Conservation (phyloP, 2,113 vertebrate species). For the Nibea albiflora region DNA sequence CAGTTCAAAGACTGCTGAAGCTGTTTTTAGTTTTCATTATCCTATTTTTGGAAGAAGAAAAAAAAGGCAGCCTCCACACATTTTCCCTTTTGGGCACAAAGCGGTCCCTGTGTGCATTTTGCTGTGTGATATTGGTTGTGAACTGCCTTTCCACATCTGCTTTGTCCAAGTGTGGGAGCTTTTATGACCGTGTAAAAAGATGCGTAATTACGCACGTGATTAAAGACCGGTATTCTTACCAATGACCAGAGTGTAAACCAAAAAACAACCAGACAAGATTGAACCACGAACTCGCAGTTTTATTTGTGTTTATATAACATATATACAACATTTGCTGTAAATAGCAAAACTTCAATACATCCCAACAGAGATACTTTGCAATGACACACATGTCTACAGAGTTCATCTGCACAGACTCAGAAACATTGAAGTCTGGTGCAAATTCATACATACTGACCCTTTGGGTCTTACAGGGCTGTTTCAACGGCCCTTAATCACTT, state of each 20-base stretch:
- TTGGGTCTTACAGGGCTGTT: slow-evolving; percentile 86
- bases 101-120: background rate
- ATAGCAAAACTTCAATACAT: slow-evolving; percentile 69
- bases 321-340: slow-evolving; percentile 70
- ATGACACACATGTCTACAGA: slow-evolving; percentile 79
- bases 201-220: too few relatives aligned
- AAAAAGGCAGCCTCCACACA: too few relatives aligned
- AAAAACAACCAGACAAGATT: slow-evolving; percentile 11
- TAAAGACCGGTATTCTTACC: background rate
- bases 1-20: background rate
- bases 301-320: slow-evolving; percentile 67
- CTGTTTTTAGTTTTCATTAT: background rate
- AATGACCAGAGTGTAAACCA: background rate
- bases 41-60: background rate
- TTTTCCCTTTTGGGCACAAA: background rate
- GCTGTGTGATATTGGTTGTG: background rate
- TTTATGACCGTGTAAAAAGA: background rate
- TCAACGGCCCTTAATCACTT: slow-evolving; percentile 80
- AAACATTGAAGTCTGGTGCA: slow-evolving; percentile 75
- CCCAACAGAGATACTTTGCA: slow-evolving; percentile 76
- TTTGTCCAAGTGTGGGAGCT: background rate
- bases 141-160: too few relatives aligned
- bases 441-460: slow-evolving; percentile 82
- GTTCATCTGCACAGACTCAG: slow-evolving; percentile 77
- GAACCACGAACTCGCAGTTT: slow-evolving; percentile 71